Percentiles rank a stretch among this genome's conserved stretches.
These are phyloP conservation scores for Chaitophorus viminalis DNA, from an alignment of 2,888 invertebrate species.

Conservation along the genomic window DNA sequence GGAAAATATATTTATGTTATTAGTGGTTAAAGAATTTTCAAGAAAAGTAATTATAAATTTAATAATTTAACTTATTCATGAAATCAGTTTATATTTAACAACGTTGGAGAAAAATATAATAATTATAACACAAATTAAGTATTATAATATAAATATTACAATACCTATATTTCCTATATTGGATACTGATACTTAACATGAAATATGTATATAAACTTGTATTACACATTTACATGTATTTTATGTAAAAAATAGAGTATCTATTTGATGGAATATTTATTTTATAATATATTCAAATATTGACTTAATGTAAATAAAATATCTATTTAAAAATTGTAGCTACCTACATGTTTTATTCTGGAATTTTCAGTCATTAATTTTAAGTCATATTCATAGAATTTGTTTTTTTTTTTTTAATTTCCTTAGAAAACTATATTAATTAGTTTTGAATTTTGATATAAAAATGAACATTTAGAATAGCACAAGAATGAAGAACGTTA, in stretches of 20 bases:
- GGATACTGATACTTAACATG: not conserved
- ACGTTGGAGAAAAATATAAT: no score
- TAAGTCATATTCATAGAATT: not conserved
- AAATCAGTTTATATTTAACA: no score
- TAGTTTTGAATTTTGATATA: not conserved
- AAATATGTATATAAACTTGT: not conserved
- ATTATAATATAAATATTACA: no score
- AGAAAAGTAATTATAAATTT: no score
- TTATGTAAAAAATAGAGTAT: not conserved
- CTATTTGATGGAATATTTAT: not conserved
- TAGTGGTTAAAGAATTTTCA: no score
- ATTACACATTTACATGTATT: no score
- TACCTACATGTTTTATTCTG: not conserved
- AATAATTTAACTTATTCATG: no score
- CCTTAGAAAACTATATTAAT: not conserved
- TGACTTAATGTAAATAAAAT: not conserved
- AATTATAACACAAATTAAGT: no score
- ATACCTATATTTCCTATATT: no score
- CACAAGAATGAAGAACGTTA: not conserved
- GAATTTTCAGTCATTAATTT: not conserved
- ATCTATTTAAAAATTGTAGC: not conserved
- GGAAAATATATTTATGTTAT: not conserved
- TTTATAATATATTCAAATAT: not conserved
- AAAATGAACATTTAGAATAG: conserved; percentile 14
- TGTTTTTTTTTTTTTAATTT: not conserved